Evolutionary conservation across 2,113 vertebrate species (phyloP).

Genomic region (Gopherus flavomarginatus): DNA sequence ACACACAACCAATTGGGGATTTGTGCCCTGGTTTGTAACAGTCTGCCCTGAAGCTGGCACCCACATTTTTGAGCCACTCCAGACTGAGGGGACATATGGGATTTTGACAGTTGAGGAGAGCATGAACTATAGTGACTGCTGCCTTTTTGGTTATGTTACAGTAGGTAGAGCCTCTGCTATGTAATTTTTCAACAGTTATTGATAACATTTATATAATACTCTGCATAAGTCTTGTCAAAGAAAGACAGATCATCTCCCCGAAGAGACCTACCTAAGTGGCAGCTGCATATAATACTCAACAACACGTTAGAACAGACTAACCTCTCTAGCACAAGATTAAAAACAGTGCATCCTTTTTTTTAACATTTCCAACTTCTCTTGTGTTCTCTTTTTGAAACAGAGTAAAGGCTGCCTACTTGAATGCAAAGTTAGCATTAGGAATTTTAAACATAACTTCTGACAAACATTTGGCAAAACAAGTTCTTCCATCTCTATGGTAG

Average conservation of each 20-base stretch:
- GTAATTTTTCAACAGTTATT: background rate
- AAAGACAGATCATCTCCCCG: background rate
- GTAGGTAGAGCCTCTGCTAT: background rate
- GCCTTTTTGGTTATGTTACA: background rate
- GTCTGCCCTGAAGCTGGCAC: background rate
- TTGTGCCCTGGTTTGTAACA: background rate
- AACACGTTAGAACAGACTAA: background rate
- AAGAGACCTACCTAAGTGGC: background rate
- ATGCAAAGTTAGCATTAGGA: background rate
- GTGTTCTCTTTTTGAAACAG: background rate
- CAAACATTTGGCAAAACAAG: background rate
- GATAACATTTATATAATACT: background rate
- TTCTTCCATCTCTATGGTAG: background rate
- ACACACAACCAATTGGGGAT: background rate
- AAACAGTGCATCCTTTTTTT: background rate
- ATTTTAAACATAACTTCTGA: background rate
- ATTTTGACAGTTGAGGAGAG: background rate
- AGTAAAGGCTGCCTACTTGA: background rate
- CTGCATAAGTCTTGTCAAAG: background rate
- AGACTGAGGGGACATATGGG: background rate
- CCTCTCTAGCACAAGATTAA: background rate
- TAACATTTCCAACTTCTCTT: background rate
- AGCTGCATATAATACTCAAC: background rate
- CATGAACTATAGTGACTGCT: background rate
- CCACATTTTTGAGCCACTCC: background rate